Percentiles rank a stretch among this genome's conserved stretches.
These are phyloP conservation scores for Xenentodon cancila DNA, from an alignment of 2,797 vertebrate species.

Conservation along the genomic window DNA sequence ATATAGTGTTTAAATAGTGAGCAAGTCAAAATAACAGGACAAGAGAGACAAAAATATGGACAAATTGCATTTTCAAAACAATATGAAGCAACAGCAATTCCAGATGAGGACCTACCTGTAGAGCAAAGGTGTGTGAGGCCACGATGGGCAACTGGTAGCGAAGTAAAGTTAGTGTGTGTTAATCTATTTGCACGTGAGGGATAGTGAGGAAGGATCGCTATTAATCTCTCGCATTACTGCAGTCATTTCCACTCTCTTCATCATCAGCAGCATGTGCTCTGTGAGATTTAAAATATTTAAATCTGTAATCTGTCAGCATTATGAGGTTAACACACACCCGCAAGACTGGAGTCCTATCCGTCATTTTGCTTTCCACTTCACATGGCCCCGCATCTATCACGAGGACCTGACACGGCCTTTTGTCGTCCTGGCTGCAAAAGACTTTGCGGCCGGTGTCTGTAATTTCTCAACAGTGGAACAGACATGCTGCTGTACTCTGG, in stretches of 20 bases:
- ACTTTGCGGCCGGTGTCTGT: constrained; percentile 61
- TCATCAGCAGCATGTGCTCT: constrained; percentile 73
- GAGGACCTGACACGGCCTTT: constrained; percentile 65
- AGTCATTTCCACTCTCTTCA: constrained; percentile 78
- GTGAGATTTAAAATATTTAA: constrained; percentile 85
- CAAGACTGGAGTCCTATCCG: constrained; percentile 68
- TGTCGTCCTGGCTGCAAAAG: constrained; percentile 65
- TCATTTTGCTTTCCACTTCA: constrained; percentile 73
- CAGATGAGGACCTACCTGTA: constrained; percentile 23
- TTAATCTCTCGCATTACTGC: constrained; percentile 80
- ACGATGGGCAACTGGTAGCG: constrained; percentile 23
- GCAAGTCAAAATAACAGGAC: too few species aligned
- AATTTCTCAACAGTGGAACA: constrained; percentile 72
- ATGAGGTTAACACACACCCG: constrained; percentile 73
- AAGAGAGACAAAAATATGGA: too few species aligned
- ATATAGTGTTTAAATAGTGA: too few species aligned
- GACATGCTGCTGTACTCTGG: constrained; percentile 66
- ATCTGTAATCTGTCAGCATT: constrained; percentile 83
- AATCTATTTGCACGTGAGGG: constrained; percentile 29
- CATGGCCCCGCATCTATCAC: constrained; percentile 62
- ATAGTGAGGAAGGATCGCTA: constrained; percentile 58
- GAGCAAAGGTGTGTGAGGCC: constrained; percentile 22
- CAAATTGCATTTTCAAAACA: not conserved
- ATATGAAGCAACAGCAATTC: constrained; percentile 17
- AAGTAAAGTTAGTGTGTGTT: constrained; percentile 23